Conservation (phyloP, 2,888 invertebrate genomes). For the Orthosia incerta region DNA sequence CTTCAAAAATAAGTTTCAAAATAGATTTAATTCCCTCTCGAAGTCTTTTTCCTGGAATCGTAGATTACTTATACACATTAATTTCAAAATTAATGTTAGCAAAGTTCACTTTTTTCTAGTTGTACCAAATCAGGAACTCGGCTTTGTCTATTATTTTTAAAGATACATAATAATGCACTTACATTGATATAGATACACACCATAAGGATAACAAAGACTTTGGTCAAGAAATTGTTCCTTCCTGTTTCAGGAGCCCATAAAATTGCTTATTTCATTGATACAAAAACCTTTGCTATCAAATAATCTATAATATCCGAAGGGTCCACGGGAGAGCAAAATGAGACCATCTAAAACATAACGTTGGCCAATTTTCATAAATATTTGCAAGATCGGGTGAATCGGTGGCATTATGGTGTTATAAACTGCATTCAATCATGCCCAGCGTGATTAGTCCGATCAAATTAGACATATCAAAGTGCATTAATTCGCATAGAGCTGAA, state of each 20-base stretch:
- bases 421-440: neutral
- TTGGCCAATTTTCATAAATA: constrained; percentile 17
- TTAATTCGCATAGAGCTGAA: too few species aligned
- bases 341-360: constrained; percentile 6
- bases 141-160: neutral
- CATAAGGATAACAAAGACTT: neutral
- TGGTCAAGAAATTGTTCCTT: constrained; percentile 1
- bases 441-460: too few species aligned
- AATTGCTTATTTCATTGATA: constrained; percentile 37
- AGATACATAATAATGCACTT: neutral
- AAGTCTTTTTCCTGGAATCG: neutral
- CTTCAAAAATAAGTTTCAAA: neutral
- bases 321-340: constrained; percentile 11
- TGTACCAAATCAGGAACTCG: neutral
- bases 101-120: neutral
- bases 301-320: constrained; percentile 22
- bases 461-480: too few species aligned
- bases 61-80: neutral
- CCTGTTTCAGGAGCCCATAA: constrained; percentile 16
- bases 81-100: neutral
- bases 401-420: neutral
- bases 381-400: constrained; percentile 9
- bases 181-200: neutral
- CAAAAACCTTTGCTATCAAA: constrained; percentile 28
- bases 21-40: neutral